Evolutionary conservation across 2,888 invertebrate genomes (phyloP).

Genomic region (Drosophila ochracea): DNA sequence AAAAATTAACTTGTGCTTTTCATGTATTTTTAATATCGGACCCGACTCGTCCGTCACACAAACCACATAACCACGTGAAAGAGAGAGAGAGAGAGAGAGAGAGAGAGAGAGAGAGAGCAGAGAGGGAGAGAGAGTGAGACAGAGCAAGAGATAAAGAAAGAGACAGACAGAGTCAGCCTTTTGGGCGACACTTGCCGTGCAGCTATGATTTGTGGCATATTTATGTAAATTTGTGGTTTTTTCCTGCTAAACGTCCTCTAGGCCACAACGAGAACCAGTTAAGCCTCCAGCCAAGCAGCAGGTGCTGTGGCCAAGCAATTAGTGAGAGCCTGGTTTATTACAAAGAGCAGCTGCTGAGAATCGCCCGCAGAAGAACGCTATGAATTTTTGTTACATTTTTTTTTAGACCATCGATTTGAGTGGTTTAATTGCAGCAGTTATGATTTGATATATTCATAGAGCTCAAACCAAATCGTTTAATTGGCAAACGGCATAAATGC

Average conservation of each 20-base stretch:
- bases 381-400: slow-evolving; percentile 4
- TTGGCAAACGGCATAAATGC: background rate
- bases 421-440: background rate
- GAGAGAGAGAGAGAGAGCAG: slow-evolving; percentile 1
- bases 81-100: background rate
- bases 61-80: slow-evolving; percentile 39
- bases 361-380: background rate
- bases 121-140: background rate
- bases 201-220: slow-evolving; percentile 82
- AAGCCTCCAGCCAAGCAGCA: slow-evolving; percentile 36
- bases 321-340: slow-evolving; percentile 63
- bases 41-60: slow-evolving; percentile 35
- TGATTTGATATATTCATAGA: background rate
- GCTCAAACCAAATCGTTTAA: no score
- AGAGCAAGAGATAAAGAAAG: background rate
- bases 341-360: slow-evolving; percentile 33
- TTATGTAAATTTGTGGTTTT: slow-evolving; percentile 82
- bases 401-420: slow-evolving; percentile 3
- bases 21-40: slow-evolving; percentile 75
- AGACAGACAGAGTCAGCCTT: slow-evolving; percentile 7
- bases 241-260: slow-evolving; percentile 54
- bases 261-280: slow-evolving; percentile 21
- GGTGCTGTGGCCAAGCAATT: slow-evolving; percentile 79
- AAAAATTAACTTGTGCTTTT: slow-evolving; percentile 78
- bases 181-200: slow-evolving; percentile 53